Base-by-base conservation (phyloP, 2,797 vertebrate species). In the Nyctalus aviator region DNA sequence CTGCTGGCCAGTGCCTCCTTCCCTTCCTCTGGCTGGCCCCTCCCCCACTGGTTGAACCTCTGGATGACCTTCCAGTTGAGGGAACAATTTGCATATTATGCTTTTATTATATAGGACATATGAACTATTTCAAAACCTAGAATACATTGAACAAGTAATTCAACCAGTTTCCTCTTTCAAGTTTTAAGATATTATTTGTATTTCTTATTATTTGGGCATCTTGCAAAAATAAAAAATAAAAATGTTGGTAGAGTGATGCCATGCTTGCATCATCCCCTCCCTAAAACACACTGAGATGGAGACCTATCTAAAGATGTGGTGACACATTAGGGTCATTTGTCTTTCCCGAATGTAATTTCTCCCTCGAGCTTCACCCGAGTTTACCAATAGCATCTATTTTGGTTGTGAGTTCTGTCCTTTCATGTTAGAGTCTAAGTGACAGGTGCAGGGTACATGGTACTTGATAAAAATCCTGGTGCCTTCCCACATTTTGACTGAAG, bases 401-500 rank as follows among this genome's bases (percentile, higher is more conserved):
- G 55, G 27, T 71, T 64, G 1, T 53, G 30, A 94, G 53, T 87
- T 81, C 30, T 69, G 44, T 62, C 37, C 64, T 82, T 86, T 84
- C n/a, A 2, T 13, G 17, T 53, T n/a, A 68, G 75, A 15, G 18
- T 83, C 76, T 93, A 35, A 41, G 59, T 57, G 73, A 79, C 18
- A 78, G 17, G 41, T 17, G 6, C 37, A 84, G 37, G n/a, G 5
- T 35, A 9, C 17, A 8, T 25, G 13, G 21, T 81, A 59, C 64
- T 53, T 71, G 27, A 41, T 44, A 66, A 41, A 72, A 88, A 86
- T 18, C 20, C 53, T 6, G 44, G 37, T 35, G 27, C 32, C 81
- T 83, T 87, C 76, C 84, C 73, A 89, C 32, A 79, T 91, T 68
- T 75, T 57, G 66, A 94, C 75, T 64, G 84, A 96, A 87, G n/a